These are phyloP conservation scores for Zootoca vivipara DNA, from an alignment of 2,113 vertebrate genomes.

Conservation along the genomic window DNA sequence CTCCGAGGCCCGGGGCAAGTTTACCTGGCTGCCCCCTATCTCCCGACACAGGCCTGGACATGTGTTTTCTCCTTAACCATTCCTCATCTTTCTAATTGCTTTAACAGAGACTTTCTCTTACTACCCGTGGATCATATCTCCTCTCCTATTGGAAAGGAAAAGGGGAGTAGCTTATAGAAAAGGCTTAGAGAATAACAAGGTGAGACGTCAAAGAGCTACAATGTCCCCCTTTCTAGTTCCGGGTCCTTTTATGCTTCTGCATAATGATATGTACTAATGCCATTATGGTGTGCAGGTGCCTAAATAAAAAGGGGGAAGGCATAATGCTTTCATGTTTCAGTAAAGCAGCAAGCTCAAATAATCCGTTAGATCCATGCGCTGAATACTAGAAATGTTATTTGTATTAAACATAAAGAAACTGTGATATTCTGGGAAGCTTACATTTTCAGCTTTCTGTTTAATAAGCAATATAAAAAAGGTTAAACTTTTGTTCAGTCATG, in stretches of 20 bases:
- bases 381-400: conserved; percentile 23
- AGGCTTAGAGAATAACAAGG: not conserved
- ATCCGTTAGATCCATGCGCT: conserved; percentile 12
- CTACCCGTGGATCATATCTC: not conserved
- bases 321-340: not conserved
- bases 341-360: conserved; percentile 9
- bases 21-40: too few relatives aligned
- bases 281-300: not conserved
- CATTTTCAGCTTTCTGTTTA: not conserved
- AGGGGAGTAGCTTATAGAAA: not conserved
- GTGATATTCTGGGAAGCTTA: conserved; percentile 20
- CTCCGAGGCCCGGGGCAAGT: too few relatives aligned
- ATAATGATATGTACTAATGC: not conserved
- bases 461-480: conserved; percentile 26
- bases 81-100: not conserved
- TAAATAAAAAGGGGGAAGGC: conserved; percentile 8
- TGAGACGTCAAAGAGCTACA: not conserved
- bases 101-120: not conserved
- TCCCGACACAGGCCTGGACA: too few relatives aligned
- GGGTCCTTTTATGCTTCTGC: not conserved
- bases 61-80: not conserved
- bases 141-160: not conserved
- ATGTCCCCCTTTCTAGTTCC: not conserved
- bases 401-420: not conserved
- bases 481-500: conserved; percentile 28